These are phyloP conservation scores for Idaea biselata DNA, from an alignment of 2,888 invertebrate species.

Conservation along the genomic window DNA sequence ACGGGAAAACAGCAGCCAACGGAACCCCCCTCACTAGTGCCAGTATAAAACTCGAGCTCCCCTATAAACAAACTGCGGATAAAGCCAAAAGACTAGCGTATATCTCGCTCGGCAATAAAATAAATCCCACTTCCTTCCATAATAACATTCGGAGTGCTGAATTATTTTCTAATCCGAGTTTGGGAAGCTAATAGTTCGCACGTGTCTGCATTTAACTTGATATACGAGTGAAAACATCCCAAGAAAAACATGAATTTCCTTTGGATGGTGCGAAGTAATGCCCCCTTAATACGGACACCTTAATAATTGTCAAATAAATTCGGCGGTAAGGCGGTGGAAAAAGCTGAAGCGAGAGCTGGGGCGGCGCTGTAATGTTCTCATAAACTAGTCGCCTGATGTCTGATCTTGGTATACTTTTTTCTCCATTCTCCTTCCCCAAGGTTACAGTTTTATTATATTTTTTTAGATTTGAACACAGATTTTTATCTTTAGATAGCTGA, in stretches of 20 bases:
- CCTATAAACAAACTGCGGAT: slow-evolving; percentile 72
- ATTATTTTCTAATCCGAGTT: slow-evolving; percentile 78
- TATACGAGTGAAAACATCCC: slow-evolving; percentile 71
- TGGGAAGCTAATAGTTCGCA: slow-evolving; percentile 79
- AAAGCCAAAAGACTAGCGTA: slow-evolving; percentile 71
- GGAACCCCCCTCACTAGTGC: slow-evolving; percentile 43
- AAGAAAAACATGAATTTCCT: slow-evolving; percentile 78
- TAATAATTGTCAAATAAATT: slow-evolving; percentile 80
- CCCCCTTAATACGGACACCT: slow-evolving; percentile 76
- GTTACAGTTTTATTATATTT: slow-evolving; percentile 6
- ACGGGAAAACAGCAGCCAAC: slow-evolving; percentile 52
- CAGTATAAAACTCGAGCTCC: slow-evolving; percentile 59
- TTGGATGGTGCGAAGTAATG: slow-evolving; percentile 57
- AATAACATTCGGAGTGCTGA: slow-evolving; percentile 77
- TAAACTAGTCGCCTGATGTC: slow-evolving; percentile 50
- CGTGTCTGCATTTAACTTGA: slow-evolving; percentile 72
- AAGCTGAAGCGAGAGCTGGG: slow-evolving; percentile 55
- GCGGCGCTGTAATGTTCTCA: slow-evolving; percentile 60
- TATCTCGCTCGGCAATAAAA: slow-evolving; percentile 73
- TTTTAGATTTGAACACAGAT: slow-evolving; percentile 5
- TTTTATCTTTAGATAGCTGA: background rate
- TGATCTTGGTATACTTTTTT: slow-evolving; percentile 34
- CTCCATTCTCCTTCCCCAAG: slow-evolving; percentile 8
- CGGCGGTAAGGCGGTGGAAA: slow-evolving; percentile 61
- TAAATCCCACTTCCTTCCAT: slow-evolving; percentile 74